Evolutionary conservation across 2,888 invertebrate species (phyloP).

Genomic region (Entomobrya proxima): DNA sequence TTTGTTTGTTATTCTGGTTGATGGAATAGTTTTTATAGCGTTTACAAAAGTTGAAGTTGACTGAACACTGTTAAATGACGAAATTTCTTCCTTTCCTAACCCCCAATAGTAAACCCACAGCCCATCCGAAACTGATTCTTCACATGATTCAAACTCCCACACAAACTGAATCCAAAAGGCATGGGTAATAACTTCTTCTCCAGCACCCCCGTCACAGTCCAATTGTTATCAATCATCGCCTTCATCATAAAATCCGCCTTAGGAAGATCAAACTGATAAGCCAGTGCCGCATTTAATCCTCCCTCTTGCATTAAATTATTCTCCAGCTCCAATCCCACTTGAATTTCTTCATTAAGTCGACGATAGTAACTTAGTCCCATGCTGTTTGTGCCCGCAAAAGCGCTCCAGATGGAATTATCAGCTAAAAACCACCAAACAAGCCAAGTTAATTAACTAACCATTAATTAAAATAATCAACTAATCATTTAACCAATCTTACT

Average conservation of each 20-base stretch:
- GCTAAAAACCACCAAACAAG: conserved; percentile 77
- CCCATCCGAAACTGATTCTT: conserved; percentile 74
- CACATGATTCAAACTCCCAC: conserved; percentile 73
- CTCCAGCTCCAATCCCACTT: too few species aligned
- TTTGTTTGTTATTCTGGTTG: too few species aligned
- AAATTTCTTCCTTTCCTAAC: too few species aligned
- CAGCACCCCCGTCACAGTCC: conserved; percentile 74
- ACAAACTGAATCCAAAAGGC: conserved; percentile 72
- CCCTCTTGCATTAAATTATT: conserved; percentile 92
- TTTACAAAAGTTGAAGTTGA: too few species aligned
- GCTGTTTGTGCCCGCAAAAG: conserved; percentile 84
- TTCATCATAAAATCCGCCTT: conserved; percentile 95
- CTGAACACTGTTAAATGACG: too few species aligned
- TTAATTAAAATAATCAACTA: too few species aligned
- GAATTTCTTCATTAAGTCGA: conserved; percentile 94
- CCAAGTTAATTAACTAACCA: conserved; percentile 49
- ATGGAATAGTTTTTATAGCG: too few species aligned
- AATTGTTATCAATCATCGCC: conserved; percentile 76
- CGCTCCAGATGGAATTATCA: conserved; percentile 79
- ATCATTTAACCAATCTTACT: too few species aligned
- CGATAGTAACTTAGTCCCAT: conserved; percentile 96
- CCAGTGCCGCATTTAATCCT: conserved; percentile 90
- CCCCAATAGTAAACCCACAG: conserved; percentile 72
- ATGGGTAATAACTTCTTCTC: conserved; percentile 73
- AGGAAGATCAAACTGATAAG: conserved; percentile 96